phyloP scores from a whole-genome alignment of 2,888 invertebrate genomes.

The Drosophila leonis region DNA sequence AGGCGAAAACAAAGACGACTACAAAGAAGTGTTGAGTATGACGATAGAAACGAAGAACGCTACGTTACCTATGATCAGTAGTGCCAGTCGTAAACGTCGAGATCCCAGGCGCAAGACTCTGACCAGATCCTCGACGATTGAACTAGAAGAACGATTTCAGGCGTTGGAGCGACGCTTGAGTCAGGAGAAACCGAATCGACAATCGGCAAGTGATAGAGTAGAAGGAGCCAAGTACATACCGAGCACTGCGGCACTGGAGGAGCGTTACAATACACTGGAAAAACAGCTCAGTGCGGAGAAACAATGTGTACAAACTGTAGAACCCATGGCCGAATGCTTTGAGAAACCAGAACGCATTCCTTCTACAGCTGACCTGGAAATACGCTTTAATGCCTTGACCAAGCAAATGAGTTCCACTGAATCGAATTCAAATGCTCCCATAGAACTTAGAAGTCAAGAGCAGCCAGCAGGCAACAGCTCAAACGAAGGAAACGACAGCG shows the following conservation, averaged over 20 bases:
- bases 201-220: conserved; percentile 6
- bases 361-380: conserved; percentile 69
- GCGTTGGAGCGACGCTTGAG: conserved; percentile 73
- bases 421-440: conserved; percentile 54
- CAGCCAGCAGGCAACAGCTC: conserved; percentile 28
- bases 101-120: conserved; percentile 79
- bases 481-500: conserved; percentile 39
- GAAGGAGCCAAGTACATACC: conserved; percentile 68
- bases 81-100: conserved; percentile 66
- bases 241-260: conserved; percentile 67
- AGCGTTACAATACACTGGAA: conserved; percentile 61
- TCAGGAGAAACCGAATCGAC: conserved; percentile 56
- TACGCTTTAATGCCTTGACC: conserved; percentile 64
- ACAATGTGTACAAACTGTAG: conserved; percentile 19
- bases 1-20: conserved; percentile 73
- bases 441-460: conserved; percentile 50
- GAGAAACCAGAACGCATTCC: conserved; percentile 66
- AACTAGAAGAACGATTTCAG: conserved; percentile 75
- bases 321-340: conserved; percentile 4
- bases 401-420: conserved; percentile 65
- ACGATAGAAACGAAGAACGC: conserved; percentile 59
- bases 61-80: conserved; percentile 32
- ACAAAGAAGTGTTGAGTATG: conserved; percentile 66
- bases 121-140: conserved; percentile 78
- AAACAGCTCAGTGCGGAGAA: conserved; percentile 66